These are phyloP conservation scores for Karalla daura DNA, from an alignment of 2,797 vertebrate genomes.

Conservation along the genomic window DNA sequence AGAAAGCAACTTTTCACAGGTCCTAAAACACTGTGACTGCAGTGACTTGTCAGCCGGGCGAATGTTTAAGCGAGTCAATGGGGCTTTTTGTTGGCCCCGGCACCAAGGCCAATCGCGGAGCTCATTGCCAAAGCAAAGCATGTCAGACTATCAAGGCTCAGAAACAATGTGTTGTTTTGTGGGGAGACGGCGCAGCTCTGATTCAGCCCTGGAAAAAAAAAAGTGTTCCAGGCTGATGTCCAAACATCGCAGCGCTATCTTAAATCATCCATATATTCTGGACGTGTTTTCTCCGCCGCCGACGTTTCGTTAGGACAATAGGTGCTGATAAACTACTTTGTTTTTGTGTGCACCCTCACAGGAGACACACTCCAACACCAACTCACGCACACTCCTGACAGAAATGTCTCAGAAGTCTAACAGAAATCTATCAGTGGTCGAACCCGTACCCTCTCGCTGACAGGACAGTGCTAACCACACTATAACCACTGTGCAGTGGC, in stretches of 20 bases:
- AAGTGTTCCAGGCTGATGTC: constrained; percentile 39
- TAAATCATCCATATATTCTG: constrained; percentile 12
- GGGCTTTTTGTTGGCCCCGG: constrained; percentile 65
- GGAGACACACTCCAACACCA: too few relatives aligned
- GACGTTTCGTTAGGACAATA: neutral
- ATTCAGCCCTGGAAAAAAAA: constrained; percentile 47
- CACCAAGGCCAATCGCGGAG: constrained; percentile 35
- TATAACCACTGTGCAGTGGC: too few relatives aligned
- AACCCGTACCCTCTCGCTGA: too few relatives aligned
- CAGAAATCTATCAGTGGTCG: too few relatives aligned
- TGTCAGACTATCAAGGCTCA: constrained; percentile 55
- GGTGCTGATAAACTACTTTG: neutral
- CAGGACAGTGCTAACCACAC: too few relatives aligned
- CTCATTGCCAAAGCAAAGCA: constrained; percentile 59
- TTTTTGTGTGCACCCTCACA: too few relatives aligned
- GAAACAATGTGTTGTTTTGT: constrained; percentile 70
- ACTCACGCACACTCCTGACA: too few relatives aligned
- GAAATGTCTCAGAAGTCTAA: too few relatives aligned
- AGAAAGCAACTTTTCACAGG: constrained; percentile 61
- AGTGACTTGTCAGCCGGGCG: constrained; percentile 44
- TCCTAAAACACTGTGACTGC: constrained; percentile 49
- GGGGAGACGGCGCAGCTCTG: neutral
- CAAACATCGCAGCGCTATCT: constrained; percentile 17
- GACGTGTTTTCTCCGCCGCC: neutral
- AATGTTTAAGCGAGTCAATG: constrained; percentile 60